Evolutionary conservation across 1,140 invertebrate species (phyloP), one percentile per base, ranked within the genome.

Genomic region (Ericerus pela): DNA sequence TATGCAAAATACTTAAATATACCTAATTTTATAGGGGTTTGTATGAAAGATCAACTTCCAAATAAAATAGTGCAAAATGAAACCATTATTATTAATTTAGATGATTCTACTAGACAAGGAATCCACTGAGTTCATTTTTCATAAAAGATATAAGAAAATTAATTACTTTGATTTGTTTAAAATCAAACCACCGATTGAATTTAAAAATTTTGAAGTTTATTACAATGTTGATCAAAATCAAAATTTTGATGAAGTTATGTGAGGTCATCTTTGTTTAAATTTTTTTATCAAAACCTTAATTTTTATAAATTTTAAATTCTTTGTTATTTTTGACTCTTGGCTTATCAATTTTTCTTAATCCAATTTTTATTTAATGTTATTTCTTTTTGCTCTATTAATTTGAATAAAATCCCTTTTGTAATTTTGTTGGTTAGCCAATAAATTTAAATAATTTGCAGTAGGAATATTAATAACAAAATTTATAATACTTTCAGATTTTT

Each of bases 241-340:
- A 29, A 31, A 24, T 16, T 54, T 54, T 28, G 30, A 54, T n/a
- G 4, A 20, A 11, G 27, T 54, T 11, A 54, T 31, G 12, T 54
- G 53, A 26, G 53, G 53, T 54, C 53, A 54, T 31, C 29, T 54
- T 12, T 54, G 53, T 28, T 31, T 54, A 10, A 31, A 30, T 14
- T 28, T 54, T 54, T 27, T 54, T 31, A 54, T 33, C n/a, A 33
- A 33, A 10, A 10, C n/a, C n/a, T 33, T 33, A n/a, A 33, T 33
- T 33, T 33, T 33, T 33, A n/a, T 33, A 33, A 33, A 33, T 33
- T 33, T 33, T 33, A 33, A 10, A 33, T 33, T 33, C 31, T 33
- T 33, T n/a, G n/a, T 33, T 33, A 33, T 33, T 33, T 33, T 33
- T 33, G n/a, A 33, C 31, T 33, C 31, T 33, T 33, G 31, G 31